A percentile compares a stretch with the other conserved stretches of the same genome.
Conservation (phyloP, 1,140 invertebrate species). For the Zaprionus gabonicus region DNA sequence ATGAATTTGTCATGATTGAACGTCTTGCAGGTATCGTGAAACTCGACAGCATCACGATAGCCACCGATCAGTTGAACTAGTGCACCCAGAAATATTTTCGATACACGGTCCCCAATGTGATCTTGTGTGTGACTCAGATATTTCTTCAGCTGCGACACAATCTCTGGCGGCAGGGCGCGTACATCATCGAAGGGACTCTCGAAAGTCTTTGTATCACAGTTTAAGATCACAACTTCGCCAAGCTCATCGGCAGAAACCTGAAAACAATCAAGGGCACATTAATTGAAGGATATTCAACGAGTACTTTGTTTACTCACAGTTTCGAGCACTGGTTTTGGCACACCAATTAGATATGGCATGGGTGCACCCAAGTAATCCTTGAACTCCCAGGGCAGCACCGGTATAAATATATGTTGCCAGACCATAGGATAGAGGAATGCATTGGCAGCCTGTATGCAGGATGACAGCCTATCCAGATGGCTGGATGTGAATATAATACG, state of each 20-base stretch:
- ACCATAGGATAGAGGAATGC: slow-evolving; percentile 97
- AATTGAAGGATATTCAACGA: neutral
- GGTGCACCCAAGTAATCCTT: slow-evolving; percentile 96
- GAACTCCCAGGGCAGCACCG: slow-evolving; percentile 93
- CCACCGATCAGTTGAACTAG: slow-evolving; percentile 96
- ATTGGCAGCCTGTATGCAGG: slow-evolving; percentile 97
- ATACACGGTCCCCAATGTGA: slow-evolving; percentile 94
- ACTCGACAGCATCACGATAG: slow-evolving; percentile 95
- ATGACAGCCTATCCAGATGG: slow-evolving; percentile 93
- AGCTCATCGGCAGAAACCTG: slow-evolving; percentile 89
- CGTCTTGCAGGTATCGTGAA: slow-evolving; percentile 90
- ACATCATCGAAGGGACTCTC: slow-evolving; percentile 95
- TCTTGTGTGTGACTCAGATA: slow-evolving; percentile 86
- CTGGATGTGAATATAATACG: slow-evolving; percentile 95
- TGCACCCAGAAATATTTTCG: slow-evolving; percentile 94
- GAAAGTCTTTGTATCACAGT: slow-evolving; percentile 94
- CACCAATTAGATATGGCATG: slow-evolving; percentile 98
- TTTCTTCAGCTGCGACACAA: slow-evolving; percentile 88
- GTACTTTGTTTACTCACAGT: slow-evolving; percentile 50
- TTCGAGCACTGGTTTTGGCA: slow-evolving; percentile 92
- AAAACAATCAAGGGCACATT: slow-evolving; percentile 86
- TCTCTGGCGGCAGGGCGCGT: slow-evolving; percentile 92
- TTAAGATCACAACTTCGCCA: slow-evolving; percentile 95
- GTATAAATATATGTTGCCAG: slow-evolving; percentile 99
- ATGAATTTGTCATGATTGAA: slow-evolving; percentile 96